Conservation (phyloP, 2,797 vertebrate species). For the Pampus argenteus region DNA sequence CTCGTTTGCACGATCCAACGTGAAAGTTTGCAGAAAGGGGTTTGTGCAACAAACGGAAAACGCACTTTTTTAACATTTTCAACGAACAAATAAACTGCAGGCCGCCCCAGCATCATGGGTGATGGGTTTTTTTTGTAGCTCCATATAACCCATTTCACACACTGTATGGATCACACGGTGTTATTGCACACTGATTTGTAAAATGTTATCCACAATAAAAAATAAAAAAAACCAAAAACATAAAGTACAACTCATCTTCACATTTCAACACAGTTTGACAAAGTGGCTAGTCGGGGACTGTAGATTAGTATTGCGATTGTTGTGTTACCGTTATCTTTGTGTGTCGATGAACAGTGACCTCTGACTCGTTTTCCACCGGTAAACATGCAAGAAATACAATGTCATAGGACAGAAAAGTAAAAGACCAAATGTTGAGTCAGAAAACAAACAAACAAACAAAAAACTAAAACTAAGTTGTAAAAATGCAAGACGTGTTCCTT, state of each 20-base stretch:
- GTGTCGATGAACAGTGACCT: slow-evolving; percentile 62
- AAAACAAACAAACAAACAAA: slow-evolving; percentile 13
- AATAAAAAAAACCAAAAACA: no score
- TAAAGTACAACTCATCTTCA: slow-evolving; percentile 66
- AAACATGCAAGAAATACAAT: slow-evolving; percentile 74
- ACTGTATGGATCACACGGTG: slow-evolving; percentile 46
- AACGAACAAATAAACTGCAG: slow-evolving; percentile 52
- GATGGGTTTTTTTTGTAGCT: slow-evolving; percentile 43
- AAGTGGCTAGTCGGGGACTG: slow-evolving; percentile 60
- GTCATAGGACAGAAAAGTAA: slow-evolving; percentile 50
- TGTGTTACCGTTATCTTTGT: slow-evolving; percentile 63
- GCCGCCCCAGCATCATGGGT: slow-evolving; percentile 60
- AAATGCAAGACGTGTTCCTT: slow-evolving; percentile 44
- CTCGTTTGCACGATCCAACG: slow-evolving; percentile 9
- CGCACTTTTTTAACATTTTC: slow-evolving; percentile 35
- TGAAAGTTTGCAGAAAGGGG: neutral
- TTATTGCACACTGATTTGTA: slow-evolving; percentile 79
- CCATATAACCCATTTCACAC: slow-evolving; percentile 46
- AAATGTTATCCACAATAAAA: slow-evolving; percentile 72
- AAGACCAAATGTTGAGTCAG: slow-evolving; percentile 44
- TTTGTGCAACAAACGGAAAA: slow-evolving; percentile 58
- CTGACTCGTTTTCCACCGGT: slow-evolving; percentile 64
- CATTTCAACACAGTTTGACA: slow-evolving; percentile 73
- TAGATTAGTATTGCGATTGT: slow-evolving; percentile 71
- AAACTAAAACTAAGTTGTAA: slow-evolving; percentile 25